Base-by-base conservation (phyloP, 2,888 invertebrate species). In the Lochmaea capreae region DNA sequence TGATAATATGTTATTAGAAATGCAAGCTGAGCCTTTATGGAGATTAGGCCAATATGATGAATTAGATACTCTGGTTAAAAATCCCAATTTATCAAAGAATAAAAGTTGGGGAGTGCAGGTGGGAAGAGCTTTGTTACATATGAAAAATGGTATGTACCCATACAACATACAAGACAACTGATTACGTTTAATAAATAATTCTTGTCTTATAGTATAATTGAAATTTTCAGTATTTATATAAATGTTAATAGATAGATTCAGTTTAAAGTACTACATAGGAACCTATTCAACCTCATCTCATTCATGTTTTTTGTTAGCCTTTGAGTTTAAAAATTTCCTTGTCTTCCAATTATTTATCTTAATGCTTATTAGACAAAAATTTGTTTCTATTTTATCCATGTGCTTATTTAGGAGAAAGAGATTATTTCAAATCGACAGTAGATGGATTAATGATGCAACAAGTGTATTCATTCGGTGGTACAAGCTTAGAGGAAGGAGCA, bases 11-110 rank as follows among this genome's bases (percentile, higher is more conserved):
- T 89, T 96, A 78, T 87, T 90, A 58, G 91, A 92, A 79, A 90
- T 91, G 81, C 90, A 92, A 72, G 93, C 95, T 0, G 97, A 98
- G 85, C 93, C 97, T 0, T 89, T 97, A 43, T 97, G 97, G 96
- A 92, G 95, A 70, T 88, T 98, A 26, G 93, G 95, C 1, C 91
- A 93, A 78, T 98, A 95, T 88, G 93, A 95, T 26, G 92, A 94
- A 78, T 88, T 98, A 10, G 93, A 94, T 16, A 87, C 90, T 57
- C 83, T 93, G 18, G 84, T 92, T 4, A 86, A 89, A 16, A 88
- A 88, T 79, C 88, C 90, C 10, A 89, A 90, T 52, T 79, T 89
- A 54, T 80, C 81, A 49, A 84, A 86, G 18, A 88, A 85, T 75
- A 85, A 85, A 54, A 91, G 91, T 82, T 96, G 95, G 95, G 93